Conservation (phyloP, 2,888 invertebrate species). For the Melinaea marsaeus region DNA sequence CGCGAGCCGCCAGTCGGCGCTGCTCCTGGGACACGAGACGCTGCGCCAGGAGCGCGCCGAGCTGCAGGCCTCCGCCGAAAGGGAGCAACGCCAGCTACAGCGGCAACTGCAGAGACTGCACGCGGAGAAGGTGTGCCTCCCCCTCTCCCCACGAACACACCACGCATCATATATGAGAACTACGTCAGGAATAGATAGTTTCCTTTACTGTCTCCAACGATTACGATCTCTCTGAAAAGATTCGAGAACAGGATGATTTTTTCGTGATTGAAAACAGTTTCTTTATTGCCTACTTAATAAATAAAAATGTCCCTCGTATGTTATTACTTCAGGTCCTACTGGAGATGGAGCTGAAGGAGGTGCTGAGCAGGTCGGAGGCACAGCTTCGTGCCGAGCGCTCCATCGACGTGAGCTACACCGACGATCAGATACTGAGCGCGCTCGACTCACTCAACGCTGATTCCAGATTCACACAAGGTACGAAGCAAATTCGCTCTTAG, state of each 20-base stretch:
- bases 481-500: conserved; percentile 7
- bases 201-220: too few species aligned
- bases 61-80: conserved; percentile 35
- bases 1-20: conserved; percentile 55
- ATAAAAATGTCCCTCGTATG: not conserved
- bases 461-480: conserved; percentile 57
- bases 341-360: conserved; percentile 67
- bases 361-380: conserved; percentile 60
- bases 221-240: too few species aligned
- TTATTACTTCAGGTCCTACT: conserved; percentile 47
- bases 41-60: conserved; percentile 54
- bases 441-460: conserved; percentile 62
- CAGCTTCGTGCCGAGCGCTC: conserved; percentile 57
- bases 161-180: too few species aligned
- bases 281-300: too few species aligned
- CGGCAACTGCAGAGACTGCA: conserved; percentile 51
- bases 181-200: too few species aligned
- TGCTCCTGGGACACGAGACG: conserved; percentile 60
- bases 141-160: too few species aligned
- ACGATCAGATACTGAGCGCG: conserved; percentile 66
- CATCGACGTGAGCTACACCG: conserved; percentile 68
- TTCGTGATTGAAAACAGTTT: too few species aligned
- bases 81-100: conserved; percentile 55
- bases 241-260: too few species aligned
- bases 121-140: conserved; percentile 50